Evolutionary conservation across 1,140 invertebrate genomes (phyloP), one percentile per base, ranked within the genome.

Genomic region (Drosophila pseudoananassae): DNA sequence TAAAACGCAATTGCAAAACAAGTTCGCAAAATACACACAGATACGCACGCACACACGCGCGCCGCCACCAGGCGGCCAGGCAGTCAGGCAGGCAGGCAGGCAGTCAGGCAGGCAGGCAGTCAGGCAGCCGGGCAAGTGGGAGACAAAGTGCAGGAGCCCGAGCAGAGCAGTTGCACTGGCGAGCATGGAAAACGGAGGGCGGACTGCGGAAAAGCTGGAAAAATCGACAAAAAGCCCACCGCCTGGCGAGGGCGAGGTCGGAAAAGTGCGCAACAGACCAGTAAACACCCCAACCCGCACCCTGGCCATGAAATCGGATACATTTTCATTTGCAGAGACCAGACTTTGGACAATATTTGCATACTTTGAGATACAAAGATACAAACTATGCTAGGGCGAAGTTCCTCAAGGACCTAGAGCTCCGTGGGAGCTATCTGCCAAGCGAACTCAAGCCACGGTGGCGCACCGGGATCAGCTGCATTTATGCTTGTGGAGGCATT

Each of bases 1-100:
- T 77, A 70, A 81, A 85, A 85, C 81, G 81, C 81, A 85, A 85
- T 87, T 87, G 73, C 77, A 80, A 74, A 77, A 74, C 56, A 80
- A 79, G 78, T 76, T 71, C 55, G 69, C 53, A 81, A 60, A 54
- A 58, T 36, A 61, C 40, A 74, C 50, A 49, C 49, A 52, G 14
- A 31, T 20, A 52, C n/a, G 43, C 6, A 59, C 14, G 46, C 25
- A 33, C 20, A 54, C 12, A 27, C 25, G 25, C 0, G 25, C 12
- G 3, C 33, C 31, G 31, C 27, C 27, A 20, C 27, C 4, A 20
- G 20, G 20, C 27, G 4, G 27, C 38, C 27, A 38, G 12, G 17
- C 17, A 49, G 0, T 33, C 4, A n/a, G n/a, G n/a, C n/a, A n/a
- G n/a, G n/a, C n/a, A n/a, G n/a, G n/a, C n/a, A n/a, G n/a, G n/a